Percentiles rank a stretch among this genome's conserved stretches.
Conservation (phyloP, 2,888 invertebrate genomes). For the Machimus atricapillus region DNA sequence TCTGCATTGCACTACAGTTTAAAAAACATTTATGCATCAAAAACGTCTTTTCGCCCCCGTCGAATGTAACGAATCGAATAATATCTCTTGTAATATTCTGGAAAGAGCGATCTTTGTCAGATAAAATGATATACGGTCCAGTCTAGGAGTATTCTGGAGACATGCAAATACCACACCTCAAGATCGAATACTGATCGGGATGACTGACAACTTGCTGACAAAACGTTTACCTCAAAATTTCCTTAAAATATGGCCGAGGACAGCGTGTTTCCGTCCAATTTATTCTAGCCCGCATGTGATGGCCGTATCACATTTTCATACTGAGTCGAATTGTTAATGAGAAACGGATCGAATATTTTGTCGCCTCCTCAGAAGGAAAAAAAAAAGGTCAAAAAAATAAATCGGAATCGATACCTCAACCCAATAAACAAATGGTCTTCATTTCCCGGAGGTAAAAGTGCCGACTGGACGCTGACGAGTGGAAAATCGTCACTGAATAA, state of each 20-base stretch:
- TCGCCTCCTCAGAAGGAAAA: not conserved
- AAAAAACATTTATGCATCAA: not conserved
- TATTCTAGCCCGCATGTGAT: conserved; percentile 1
- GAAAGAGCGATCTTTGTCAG: not conserved
- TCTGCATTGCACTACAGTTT: not conserved
- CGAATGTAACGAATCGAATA: not conserved
- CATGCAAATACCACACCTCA: not conserved
- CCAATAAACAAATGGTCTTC: conserved; percentile 26
- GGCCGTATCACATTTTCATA: conserved; percentile 11
- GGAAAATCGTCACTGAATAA: conserved; percentile 60
- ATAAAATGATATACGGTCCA: not conserved
- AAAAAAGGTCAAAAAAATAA: not conserved
- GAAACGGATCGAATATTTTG: not conserved
- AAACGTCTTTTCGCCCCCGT: not conserved
- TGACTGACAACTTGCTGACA: conserved; percentile 7
- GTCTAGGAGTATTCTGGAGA: not conserved
- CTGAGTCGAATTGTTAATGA: conserved; percentile 1
- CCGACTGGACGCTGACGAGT: conserved; percentile 54
- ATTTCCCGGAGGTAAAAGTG: conserved; percentile 44
- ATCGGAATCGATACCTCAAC: not conserved
- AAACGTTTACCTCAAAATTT: not conserved
- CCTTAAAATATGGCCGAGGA: conserved; percentile 14
- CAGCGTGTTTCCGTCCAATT: not conserved
- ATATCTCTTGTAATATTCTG: not conserved
- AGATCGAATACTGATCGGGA: conserved; percentile 1